These are phyloP conservation scores for Actinostola sp. DNA, from an alignment of 92 coral and sea anemone species.

Conservation along the genomic window DNA sequence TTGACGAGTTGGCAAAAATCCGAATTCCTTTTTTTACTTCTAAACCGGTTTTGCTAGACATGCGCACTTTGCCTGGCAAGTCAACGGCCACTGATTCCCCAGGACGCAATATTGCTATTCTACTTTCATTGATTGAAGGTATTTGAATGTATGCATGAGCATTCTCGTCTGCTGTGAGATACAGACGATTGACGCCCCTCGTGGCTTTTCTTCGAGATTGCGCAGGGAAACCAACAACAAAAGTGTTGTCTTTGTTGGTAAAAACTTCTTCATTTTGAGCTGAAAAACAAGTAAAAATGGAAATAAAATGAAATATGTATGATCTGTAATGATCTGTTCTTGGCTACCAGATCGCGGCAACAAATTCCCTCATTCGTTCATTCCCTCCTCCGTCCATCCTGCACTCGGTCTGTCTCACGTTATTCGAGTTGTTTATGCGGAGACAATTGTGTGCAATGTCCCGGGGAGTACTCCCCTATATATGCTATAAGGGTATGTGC, in stretches of 20 bases:
- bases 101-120: constrained; percentile 10
- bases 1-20: constrained; percentile 61
- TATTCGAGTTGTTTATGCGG: no score
- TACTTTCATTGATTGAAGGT: constrained; percentile 27
- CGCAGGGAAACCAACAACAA: constrained; percentile 67
- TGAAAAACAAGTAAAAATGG: no score
- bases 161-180: constrained; percentile 60
- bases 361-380: no score
- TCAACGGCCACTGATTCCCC: constrained; percentile 43
- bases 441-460: no score
- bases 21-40: constrained; percentile 67
- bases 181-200: constrained; percentile 45
- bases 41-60: constrained; percentile 20
- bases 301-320: no score
- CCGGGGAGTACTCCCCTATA: no score
- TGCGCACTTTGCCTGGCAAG: constrained; percentile 65
- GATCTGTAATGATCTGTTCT: no score
- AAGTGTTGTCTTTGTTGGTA: constrained; percentile 62
- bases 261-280: constrained; percentile 6
- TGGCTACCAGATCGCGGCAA: no score
- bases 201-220: constrained; percentile 11
- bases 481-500: no score
- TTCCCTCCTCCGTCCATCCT: no score
- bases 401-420: no score
- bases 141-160: constrained; percentile 37